Base-by-base conservation (phyloP, 1,140 invertebrate species). In the Achroia grisella region DNA sequence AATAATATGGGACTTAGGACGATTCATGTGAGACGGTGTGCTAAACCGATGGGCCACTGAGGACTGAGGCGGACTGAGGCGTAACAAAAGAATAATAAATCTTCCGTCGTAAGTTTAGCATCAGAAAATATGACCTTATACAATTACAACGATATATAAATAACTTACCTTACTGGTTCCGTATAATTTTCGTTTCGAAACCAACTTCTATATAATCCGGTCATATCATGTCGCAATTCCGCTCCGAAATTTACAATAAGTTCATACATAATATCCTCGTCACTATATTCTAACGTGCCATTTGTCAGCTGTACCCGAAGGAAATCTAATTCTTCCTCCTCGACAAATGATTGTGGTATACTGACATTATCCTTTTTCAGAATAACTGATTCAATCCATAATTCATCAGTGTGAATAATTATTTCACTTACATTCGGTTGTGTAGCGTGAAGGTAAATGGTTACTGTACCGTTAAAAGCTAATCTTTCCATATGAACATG, bases 161-260 rank as follows among this genome's bases (percentile, higher is more conserved):
- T n/a, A 23, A 23, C 17, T 53, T 57, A 72, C 74, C 58, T 74
- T 12, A 23, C 17, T 23, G 2, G n/a, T 33, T 56, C 54, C 11
- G 40, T 64, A n/a, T 23, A 23, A 23, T 47, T 42, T 14, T 43
- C 50, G 31, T 81, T 75, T 12, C 73, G 79, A 61, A 94, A 97
- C 43, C 86, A 91, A 71, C 92, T 94, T 45, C 88, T 88, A 63
- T 96, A 97, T 63, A 97, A 94, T 11, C 95, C 95, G 32, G 89
- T 86, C 87, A 91, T 89, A 30, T 90, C 89, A 10, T 86, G 74
- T 43, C 87, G 75, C 48, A 91, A 67, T 0, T 48, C 27, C 23
- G 89, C 88, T 0, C 31, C 72, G 41, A 89, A 91, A 0, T 37
- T 31, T 23, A 90, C 84, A 4, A 62, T 56, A 9, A 90, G 73